These are phyloP conservation scores for Carlito syrichta DNA, from an alignment of 2,113 vertebrate species.

Conservation along the genomic window DNA sequence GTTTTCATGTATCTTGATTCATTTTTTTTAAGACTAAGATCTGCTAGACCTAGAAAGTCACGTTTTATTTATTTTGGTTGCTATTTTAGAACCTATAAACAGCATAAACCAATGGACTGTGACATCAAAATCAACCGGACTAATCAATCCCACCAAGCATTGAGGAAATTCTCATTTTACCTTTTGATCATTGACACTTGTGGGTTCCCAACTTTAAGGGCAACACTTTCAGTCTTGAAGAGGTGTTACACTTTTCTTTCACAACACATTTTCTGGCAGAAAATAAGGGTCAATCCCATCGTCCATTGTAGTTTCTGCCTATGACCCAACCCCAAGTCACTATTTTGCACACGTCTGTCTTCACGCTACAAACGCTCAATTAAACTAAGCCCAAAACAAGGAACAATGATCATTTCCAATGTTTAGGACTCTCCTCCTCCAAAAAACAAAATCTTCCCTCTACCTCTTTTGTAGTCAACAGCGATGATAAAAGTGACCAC, in stretches of 20 bases:
- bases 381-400: not conserved
- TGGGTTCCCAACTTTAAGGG: not conserved
- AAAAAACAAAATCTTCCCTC: not conserved
- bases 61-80: not conserved
- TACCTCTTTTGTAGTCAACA: not conserved
- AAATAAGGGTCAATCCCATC: not conserved
- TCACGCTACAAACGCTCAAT: not conserved
- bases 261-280: not conserved
- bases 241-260: not conserved
- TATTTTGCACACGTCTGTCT: not conserved
- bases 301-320: not conserved
- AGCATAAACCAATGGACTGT: not conserved
- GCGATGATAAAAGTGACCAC: not conserved
- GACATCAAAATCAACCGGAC: not conserved
- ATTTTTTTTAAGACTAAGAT: not conserved
- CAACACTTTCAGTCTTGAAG: not conserved
- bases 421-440: not conserved
- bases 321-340: not conserved
- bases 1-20: not conserved
- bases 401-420: not conserved
- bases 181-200: not conserved
- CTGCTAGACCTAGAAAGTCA: not conserved
- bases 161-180: not conserved
- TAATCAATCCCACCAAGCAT: not conserved
- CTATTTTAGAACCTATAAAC: not conserved